Percentiles rank a stretch among this genome's conserved stretches.
Conservation (phyloP, 2,113 vertebrate species). For the Haemorhous mexicanus region DNA sequence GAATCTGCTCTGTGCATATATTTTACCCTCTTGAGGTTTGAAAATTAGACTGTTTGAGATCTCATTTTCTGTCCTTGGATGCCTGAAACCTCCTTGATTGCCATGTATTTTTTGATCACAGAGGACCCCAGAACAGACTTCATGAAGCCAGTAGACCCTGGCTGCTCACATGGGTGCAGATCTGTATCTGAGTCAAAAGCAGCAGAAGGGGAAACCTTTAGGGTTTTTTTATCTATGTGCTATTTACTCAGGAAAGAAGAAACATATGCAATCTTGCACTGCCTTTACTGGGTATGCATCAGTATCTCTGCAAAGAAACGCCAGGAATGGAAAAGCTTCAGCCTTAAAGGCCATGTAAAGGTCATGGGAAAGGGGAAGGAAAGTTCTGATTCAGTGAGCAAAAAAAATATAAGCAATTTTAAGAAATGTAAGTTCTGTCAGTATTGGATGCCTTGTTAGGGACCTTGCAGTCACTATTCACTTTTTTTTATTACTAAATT, state of each 20-base stretch:
- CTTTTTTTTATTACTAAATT: neutral
- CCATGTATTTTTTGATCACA: neutral
- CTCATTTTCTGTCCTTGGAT: neutral
- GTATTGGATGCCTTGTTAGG: neutral
- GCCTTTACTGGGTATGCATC: neutral
- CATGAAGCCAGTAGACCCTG: neutral
- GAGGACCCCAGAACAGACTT: neutral
- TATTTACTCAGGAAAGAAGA: conserved; percentile 54
- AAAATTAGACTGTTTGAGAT: neutral
- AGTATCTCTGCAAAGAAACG: neutral
- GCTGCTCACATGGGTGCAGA: neutral
- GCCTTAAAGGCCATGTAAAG: neutral
- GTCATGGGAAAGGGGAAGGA: neutral
- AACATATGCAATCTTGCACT: neutral
- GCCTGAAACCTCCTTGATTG: neutral
- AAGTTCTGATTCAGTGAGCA: neutral
- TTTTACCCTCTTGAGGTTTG: neutral
- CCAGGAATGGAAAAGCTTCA: neutral
- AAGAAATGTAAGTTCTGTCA: neutral
- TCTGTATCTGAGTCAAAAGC: neutral
- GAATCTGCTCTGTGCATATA: neutral
- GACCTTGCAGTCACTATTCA: neutral
- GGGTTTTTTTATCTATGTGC: neutral
- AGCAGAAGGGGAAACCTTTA: neutral
- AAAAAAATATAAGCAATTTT: neutral